phyloP scores from a whole-genome alignment of 2,888 invertebrate species.

The Sphaerophoria rueppellii region DNA sequence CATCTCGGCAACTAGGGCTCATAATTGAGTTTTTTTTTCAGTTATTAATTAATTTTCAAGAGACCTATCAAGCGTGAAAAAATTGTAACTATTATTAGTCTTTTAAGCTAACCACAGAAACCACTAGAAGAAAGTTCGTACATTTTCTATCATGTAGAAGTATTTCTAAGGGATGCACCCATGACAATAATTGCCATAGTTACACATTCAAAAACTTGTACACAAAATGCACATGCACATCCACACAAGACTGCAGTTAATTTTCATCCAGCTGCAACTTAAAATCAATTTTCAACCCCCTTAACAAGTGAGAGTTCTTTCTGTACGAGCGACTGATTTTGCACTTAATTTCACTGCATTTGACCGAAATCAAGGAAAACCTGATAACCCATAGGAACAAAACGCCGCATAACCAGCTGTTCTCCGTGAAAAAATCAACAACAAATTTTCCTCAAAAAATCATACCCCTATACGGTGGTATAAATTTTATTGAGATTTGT shows the following conservation, averaged over 20 bases:
- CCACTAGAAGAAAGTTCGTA: neutral
- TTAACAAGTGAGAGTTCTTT: conserved; percentile 46
- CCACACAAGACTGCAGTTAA: conserved; percentile 37
- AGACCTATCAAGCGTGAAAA: no score
- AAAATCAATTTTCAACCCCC: conserved; percentile 42
- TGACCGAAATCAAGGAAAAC: conserved; percentile 53
- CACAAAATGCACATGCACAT: conserved; percentile 13
- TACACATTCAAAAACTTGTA: neutral
- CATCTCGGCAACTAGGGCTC: no score
- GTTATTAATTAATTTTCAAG: no score
- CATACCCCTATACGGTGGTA: neutral
- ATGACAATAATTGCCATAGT: conserved; percentile 11
- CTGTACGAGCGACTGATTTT: conserved; percentile 13
- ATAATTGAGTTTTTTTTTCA: no score
- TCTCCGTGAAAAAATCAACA: conserved; percentile 19
- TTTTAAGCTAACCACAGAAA: no score
- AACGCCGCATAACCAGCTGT: conserved; percentile 50
- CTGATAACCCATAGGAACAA: conserved; percentile 31
- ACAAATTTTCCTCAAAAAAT: conserved; percentile 21
- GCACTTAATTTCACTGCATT: conserved; percentile 45
- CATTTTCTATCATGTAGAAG: neutral
- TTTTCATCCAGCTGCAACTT: conserved; percentile 57
- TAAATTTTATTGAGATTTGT: conserved; percentile 62
- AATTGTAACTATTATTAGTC: no score
- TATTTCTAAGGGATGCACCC: conserved; percentile 20